phyloP scores from a whole-genome alignment of 2,113 vertebrate genomes.

The Furnarius figulus region DNA sequence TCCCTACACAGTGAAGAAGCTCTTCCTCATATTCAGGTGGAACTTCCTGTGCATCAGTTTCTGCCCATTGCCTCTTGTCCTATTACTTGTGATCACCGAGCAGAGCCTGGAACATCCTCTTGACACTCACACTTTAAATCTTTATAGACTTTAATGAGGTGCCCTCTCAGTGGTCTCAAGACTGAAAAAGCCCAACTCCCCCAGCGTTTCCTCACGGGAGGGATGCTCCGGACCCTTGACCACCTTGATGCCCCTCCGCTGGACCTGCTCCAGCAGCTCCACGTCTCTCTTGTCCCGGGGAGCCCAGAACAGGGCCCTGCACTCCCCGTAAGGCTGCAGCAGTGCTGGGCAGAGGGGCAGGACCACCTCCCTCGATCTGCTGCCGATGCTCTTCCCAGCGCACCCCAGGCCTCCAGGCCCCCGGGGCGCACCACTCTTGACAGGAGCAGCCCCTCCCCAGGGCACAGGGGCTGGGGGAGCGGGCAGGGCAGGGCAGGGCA shows the following conservation, averaged over 20 bases:
- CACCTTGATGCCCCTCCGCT: neutral
- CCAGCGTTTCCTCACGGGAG: neutral
- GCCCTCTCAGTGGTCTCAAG: neutral
- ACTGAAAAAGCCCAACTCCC: too few relatives aligned
- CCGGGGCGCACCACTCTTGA: neutral
- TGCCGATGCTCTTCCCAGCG: neutral
- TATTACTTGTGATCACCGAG: accelerated
- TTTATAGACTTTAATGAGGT: neutral
- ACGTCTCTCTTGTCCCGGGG: neutral
- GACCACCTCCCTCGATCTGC: neutral
- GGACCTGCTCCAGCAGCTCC: neutral
- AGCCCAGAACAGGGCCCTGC: neutral
- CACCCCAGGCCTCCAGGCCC: neutral
- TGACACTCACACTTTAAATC: neutral
- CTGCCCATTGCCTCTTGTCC: neutral
- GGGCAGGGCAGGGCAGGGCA: neutral
- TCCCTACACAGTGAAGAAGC: neutral
- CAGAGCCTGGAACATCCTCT: neutral
- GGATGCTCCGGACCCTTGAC: neutral
- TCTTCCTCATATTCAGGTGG: neutral
- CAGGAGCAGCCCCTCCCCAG: neutral
- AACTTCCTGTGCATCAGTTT: neutral
- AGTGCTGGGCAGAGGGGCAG: neutral
- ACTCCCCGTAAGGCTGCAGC: too few relatives aligned
- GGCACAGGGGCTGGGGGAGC: neutral